Evolutionary conservation across 2,113 vertebrate genomes (phyloP), one percentile per base, ranked within the genome.

Genomic region (Hippolais icterina): DNA sequence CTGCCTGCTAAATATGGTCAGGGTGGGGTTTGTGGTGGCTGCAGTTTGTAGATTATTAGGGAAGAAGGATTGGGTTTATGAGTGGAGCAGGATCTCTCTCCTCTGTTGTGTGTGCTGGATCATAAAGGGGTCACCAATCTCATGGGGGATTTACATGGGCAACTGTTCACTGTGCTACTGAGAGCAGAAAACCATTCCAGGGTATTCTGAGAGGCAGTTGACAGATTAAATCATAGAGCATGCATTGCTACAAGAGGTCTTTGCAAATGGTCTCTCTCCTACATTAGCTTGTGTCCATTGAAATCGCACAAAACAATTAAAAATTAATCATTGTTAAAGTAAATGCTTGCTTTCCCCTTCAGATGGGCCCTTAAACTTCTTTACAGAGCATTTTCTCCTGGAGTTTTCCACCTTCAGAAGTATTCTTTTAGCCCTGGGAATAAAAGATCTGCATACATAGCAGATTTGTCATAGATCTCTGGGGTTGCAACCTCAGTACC

Each of bases 271-370:
- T 66, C 39, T 95, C 77, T 85, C 65, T 70, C 44, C 42, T 79
- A 92, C 94, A 95, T 89, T 77, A 82, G 50, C 50, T 93, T 76
- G 68, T 54, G 42, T 56, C 61, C 85, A 86, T 42, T 95, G 89
- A 95, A 97, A 87, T 90, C 4, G 22, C 82, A 97, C 77, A 76
- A 95, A 97, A 87, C 76, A 95, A 97, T 96, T 97, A 95, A 97
- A 97, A 95, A 29, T 24, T 6, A 95, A 91, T 96, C 9, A 42
- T 11, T 33, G 21, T 49, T 25, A 27, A 74, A 37, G n/a, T 4
- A 63, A 93, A 74, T 25, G 15, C 31, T 22, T 37, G 15, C 27
- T n/a, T 75, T 83, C 31, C 25, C 25, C 57, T 89, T 82, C 49
- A 64, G 24, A 52, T 39, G 6, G 37, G 10, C 78, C 60, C 94